Evolutionary conservation across 2,113 vertebrate species (phyloP).

Genomic region (Corythaixoides concolor): DNA sequence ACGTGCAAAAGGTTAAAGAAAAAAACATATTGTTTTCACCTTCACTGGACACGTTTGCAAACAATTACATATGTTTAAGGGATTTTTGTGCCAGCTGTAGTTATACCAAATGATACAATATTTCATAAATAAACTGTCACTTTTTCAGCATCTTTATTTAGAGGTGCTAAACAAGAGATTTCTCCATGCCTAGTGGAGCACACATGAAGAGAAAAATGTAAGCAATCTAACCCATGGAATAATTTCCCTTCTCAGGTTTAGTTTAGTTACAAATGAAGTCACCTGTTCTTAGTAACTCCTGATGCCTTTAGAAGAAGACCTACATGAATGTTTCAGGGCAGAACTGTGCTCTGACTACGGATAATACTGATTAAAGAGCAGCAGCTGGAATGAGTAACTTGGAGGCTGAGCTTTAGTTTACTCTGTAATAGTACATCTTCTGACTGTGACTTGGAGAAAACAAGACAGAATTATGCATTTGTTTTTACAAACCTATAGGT

Average conservation of each 20-base stretch:
- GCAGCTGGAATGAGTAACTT: neutral
- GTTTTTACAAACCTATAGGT: neutral
- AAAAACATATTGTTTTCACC: conserved; percentile 46
- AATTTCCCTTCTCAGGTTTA: neutral
- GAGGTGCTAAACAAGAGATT: conserved; percentile 49
- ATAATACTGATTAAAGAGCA: neutral
- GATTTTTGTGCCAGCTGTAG: conserved; percentile 56
- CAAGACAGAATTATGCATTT: neutral
- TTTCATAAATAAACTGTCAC: conserved; percentile 61
- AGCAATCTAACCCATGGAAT: conserved; percentile 1
- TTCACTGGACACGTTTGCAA: conserved; percentile 55
- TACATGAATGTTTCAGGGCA: neutral
- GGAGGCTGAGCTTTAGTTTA: neutral
- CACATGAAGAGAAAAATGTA: conserved; percentile 7
- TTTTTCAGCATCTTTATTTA: conserved; percentile 65
- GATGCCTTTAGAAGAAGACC: neutral
- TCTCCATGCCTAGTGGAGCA: neutral
- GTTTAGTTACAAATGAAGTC: neutral
- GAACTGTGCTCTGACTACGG: neutral
- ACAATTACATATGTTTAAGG: conserved; percentile 56
- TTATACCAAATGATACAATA: conserved; percentile 30
- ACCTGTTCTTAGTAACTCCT: neutral
- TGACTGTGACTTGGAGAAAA: neutral
- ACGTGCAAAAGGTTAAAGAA: conserved; percentile 30
- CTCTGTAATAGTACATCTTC: neutral